A percentile compares a stretch with the other conserved stretches of the same genome.
phyloP scores from a whole-genome alignment of 2,888 invertebrate genomes.

The Dryobotodes eremita region DNA sequence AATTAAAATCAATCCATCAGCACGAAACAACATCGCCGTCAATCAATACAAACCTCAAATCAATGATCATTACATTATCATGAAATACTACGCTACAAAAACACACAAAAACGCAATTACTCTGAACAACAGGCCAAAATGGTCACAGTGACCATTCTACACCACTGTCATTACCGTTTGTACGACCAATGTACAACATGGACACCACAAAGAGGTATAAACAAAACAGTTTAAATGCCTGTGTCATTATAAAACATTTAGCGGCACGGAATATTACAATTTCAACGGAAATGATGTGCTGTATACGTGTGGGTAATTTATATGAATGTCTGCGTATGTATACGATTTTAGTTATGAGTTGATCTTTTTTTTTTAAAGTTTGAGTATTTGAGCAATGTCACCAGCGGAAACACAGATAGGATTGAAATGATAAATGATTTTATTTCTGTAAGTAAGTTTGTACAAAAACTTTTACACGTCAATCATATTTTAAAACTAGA shows the following conservation, averaged over 20 bases:
- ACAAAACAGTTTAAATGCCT: constrained; percentile 69
- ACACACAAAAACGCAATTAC: constrained; percentile 52
- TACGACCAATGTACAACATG: constrained; percentile 52
- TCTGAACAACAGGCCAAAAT: constrained; percentile 33
- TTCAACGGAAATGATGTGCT: constrained; percentile 49
- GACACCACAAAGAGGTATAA: constrained; percentile 63
- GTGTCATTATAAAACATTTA: constrained; percentile 76
- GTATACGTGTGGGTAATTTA: constrained; percentile 35
- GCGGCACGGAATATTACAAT: constrained; percentile 68
- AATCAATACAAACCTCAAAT: constrained; percentile 35
- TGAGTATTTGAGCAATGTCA: neutral
- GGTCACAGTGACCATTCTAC: constrained; percentile 32
- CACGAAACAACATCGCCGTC: constrained; percentile 17
- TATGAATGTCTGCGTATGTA: neutral
- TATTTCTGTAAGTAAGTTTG: too few relatives aligned
- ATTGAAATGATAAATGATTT: too few relatives aligned
- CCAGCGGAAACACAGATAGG: neutral
- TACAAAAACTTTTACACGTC: too few relatives aligned
- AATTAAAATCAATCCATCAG: constrained; percentile 17
- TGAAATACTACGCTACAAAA: constrained; percentile 26
- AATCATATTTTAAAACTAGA: too few relatives aligned
- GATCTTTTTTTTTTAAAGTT: constrained; percentile 9
- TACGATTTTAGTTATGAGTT: constrained; percentile 6
- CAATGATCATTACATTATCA: constrained; percentile 37
- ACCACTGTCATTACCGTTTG: constrained; percentile 45